Conservation (phyloP, 1,140 invertebrate genomes). For the Aphelinus certus region DNA sequence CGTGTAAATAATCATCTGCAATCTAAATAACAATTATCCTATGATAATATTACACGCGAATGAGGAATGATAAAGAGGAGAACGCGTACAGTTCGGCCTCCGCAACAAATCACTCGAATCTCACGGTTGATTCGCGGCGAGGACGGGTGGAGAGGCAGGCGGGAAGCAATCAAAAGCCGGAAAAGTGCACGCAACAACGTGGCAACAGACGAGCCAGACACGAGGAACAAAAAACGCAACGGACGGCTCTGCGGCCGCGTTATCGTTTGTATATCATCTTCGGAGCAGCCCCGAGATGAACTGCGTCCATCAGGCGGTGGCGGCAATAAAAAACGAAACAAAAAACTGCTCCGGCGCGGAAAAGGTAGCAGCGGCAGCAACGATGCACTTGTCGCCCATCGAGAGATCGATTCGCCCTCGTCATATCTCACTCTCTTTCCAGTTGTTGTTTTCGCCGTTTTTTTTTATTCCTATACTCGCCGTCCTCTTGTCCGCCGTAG, state of each 20-base stretch:
- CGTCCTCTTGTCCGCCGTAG: no score
- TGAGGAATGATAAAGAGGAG: no score
- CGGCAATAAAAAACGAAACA: slow-evolving; percentile 18
- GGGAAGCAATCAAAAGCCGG: not conserved
- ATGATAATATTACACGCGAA: no score
- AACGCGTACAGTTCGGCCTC: not conserved
- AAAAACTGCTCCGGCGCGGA: not conserved
- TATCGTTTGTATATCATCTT: slow-evolving; percentile 20
- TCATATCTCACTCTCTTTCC: no score
- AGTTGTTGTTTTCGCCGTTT: no score
- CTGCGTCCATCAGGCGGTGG: slow-evolving; percentile 13
- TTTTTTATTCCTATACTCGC: no score
- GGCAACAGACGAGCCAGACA: no score
- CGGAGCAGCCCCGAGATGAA: slow-evolving; percentile 9
- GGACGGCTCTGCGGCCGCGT: not conserved
- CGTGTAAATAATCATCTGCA: no score
- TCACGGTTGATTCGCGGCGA: not conserved
- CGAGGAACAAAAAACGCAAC: no score
- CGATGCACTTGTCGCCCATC: not conserved
- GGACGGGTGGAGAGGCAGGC: not conserved
- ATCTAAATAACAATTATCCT: no score
- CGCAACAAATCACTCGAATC: not conserved
- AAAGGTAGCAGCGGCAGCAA: no score
- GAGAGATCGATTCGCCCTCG: slow-evolving; percentile 16
- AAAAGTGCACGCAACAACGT: no score